Percentiles rank a stretch among this genome's conserved stretches.
Conservation (phyloP, 2,888 invertebrate species). For the Drosophila heteroneura region DNA sequence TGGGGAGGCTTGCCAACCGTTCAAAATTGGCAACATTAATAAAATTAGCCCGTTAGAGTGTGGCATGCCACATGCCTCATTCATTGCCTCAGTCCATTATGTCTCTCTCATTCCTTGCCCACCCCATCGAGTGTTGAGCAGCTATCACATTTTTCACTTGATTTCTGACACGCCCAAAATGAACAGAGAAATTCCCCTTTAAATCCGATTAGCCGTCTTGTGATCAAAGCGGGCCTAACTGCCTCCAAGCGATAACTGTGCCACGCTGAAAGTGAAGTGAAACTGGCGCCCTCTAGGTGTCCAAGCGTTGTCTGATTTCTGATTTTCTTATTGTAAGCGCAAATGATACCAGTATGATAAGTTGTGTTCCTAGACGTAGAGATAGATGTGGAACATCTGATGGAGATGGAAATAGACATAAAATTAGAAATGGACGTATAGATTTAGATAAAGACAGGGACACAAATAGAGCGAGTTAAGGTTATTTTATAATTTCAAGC, state of each 20-base stretch:
- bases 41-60: constrained; percentile 72
- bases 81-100: constrained; percentile 2
- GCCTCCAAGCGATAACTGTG: constrained; percentile 22
- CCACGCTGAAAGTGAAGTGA: constrained; percentile 19
- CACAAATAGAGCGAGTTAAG: neutral
- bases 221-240: constrained; percentile 60
- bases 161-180: constrained; percentile 32
- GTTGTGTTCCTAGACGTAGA: constrained; percentile 37
- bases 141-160: constrained; percentile 57
- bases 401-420: neutral
- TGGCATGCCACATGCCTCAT: constrained; percentile 29
- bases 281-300: constrained; percentile 43
- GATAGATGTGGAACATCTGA: neutral
- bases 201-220: constrained; percentile 67
- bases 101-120: constrained; percentile 1
- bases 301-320: constrained; percentile 41
- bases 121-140: constrained; percentile 28
- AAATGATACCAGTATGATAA: constrained; percentile 59
- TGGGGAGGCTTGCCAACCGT: constrained; percentile 14
- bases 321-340: neutral
- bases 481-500: neutral
- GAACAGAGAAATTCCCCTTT: constrained; percentile 43
- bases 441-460: neutral
- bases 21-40: constrained; percentile 81
- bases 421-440: neutral